Percentiles rank a stretch among this genome's conserved stretches.
Evolutionary conservation across 1,140 invertebrate species (phyloP).

Genomic region (Trichogramma pretiosum): DNA sequence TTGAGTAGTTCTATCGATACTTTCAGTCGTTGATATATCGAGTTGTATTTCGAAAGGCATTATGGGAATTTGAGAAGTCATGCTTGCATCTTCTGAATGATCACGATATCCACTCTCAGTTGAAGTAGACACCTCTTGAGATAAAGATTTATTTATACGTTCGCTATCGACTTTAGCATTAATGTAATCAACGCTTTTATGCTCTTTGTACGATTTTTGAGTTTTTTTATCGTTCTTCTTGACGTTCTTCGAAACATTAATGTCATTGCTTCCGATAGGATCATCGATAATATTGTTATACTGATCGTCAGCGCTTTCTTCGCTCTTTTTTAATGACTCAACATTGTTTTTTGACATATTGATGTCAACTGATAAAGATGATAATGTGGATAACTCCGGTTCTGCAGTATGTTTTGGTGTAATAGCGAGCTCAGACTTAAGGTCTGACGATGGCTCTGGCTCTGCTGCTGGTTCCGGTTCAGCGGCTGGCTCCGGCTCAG

Average conservation of each 20-base stretch:
- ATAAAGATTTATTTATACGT: background rate
- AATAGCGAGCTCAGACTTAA: constrained; percentile 5
- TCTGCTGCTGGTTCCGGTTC: constrained; percentile 24
- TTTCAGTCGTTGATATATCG: constrained; percentile 32
- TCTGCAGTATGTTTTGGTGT: constrained; percentile 6
- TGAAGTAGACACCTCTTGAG: background rate
- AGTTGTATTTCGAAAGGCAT: constrained; percentile 39
- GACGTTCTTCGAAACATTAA: constrained; percentile 14
- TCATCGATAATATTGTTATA: constrained; percentile 41
- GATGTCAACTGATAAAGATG: too few species aligned
- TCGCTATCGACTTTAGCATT: background rate
- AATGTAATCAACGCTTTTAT: constrained; percentile 6
- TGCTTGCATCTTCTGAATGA: constrained; percentile 29
- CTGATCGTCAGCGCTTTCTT: constrained; percentile 36
- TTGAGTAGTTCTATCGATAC: constrained; percentile 11
- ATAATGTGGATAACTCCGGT: constrained; percentile 11
- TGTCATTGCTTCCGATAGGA: constrained; percentile 19
- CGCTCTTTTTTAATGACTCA: constrained; percentile 23
- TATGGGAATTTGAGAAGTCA: constrained; percentile 38
- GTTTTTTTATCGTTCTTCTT: constrained; percentile 17
- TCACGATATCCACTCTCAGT: constrained; percentile 18
- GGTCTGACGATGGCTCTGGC: constrained; percentile 18
- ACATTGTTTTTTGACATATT: too few species aligned
- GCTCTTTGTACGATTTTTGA: constrained; percentile 12
- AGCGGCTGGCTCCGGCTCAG: constrained; percentile 16